These are phyloP conservation scores for Kryptolebias ocellatus DNA, from an alignment of 2,797 vertebrate genomes.

Conservation along the genomic window DNA sequence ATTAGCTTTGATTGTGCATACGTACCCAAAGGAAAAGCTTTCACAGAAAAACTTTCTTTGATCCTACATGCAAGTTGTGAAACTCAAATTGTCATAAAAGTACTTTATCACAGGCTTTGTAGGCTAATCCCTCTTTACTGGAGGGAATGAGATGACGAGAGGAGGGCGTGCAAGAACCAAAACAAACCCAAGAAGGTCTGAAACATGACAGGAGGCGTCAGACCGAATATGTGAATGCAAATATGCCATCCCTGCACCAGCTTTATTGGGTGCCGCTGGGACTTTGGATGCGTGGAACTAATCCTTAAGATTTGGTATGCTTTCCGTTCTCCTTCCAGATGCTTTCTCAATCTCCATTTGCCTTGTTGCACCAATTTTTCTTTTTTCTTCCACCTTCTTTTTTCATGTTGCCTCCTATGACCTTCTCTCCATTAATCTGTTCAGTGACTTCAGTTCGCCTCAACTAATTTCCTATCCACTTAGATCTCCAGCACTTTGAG, in stretches of 20 bases:
- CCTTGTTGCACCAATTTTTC: constrained; percentile 20
- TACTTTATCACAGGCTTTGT: constrained; percentile 30
- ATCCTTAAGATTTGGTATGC: constrained; percentile 61
- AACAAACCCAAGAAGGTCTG: constrained; percentile 40
- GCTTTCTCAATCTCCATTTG: constrained; percentile 25
- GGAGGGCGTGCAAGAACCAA: constrained; percentile 25
- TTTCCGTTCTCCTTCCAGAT: constrained; percentile 30
- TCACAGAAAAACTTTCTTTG: constrained; percentile 17
- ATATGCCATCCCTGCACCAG: constrained; percentile 38
- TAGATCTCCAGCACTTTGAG: constrained; percentile 30
- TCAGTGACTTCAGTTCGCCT: constrained; percentile 17
- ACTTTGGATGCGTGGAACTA: constrained; percentile 62
- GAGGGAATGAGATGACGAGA: constrained; percentile 17
- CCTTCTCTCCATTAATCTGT: constrained; percentile 33
- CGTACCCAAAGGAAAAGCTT: constrained; percentile 3
- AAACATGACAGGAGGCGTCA: constrained; percentile 43
- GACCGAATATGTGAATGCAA: constrained; percentile 61
- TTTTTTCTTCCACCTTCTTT: constrained; percentile 6
- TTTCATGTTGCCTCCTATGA: constrained; percentile 19
- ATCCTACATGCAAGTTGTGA: constrained; percentile 20
- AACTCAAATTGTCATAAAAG: constrained; percentile 34
- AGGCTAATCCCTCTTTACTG: constrained; percentile 37
- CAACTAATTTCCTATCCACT: constrained; percentile 14
- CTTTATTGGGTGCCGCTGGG: constrained; percentile 34
- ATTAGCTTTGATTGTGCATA: not conserved